Conservation (phyloP, 2,797 vertebrate genomes). For the Echeneis naucrates region DNA sequence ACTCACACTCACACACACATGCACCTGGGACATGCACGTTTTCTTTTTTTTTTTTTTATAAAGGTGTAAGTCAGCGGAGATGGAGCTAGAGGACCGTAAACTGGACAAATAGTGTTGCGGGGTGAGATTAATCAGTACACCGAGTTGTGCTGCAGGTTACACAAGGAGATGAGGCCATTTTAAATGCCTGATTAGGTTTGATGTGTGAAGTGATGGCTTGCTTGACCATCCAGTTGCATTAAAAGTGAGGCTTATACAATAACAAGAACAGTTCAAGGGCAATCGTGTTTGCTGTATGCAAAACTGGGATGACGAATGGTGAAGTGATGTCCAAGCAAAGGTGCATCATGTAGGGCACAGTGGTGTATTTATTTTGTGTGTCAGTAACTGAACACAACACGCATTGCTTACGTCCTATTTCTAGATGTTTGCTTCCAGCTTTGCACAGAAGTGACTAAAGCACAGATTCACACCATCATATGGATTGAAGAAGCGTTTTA, state of each 20-base stretch:
- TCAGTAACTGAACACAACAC: constrained; percentile 1
- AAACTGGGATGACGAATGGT: constrained; percentile 12
- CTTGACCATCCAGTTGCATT: constrained; percentile 37
- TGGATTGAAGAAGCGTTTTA: neutral
- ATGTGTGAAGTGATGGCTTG: constrained; percentile 48
- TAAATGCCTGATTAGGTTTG: constrained; percentile 62
- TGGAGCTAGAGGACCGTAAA: constrained; percentile 32
- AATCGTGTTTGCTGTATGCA: neutral
- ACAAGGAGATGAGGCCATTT: constrained; percentile 28
- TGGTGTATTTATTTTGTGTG: neutral
- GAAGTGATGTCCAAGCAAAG: constrained; percentile 22
- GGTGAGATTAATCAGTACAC: constrained; percentile 55
- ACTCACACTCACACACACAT: constrained; percentile 21
- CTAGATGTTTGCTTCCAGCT: neutral
- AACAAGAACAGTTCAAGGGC: constrained; percentile 32
- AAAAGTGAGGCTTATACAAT: constrained; percentile 27
- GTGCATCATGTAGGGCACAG: neutral
- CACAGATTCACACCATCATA: neutral
- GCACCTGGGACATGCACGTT: constrained; percentile 17
- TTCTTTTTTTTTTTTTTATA: constrained; percentile 53
- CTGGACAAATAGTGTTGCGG: constrained; percentile 48
- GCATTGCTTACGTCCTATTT: neutral
- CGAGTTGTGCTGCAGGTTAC: constrained; percentile 43
- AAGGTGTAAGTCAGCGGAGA: constrained; percentile 27
- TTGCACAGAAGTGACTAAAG: neutral